phyloP scores from a whole-genome alignment of 2,888 invertebrate genomes.

The Malthinus seriepunctatus region DNA sequence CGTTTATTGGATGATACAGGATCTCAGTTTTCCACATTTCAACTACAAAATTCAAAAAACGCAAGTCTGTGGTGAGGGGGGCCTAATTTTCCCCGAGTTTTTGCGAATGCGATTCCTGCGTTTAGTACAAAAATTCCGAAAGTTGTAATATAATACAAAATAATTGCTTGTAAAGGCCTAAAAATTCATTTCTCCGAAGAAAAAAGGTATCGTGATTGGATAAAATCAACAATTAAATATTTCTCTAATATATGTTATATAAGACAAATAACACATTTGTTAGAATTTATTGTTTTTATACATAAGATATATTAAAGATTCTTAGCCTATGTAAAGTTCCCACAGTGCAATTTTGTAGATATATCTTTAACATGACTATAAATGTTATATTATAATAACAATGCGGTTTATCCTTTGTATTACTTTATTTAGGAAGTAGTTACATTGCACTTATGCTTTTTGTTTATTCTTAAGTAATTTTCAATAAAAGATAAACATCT shows the following conservation, averaged over 20 bases:
- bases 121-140: no score
- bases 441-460: conserved; percentile 9
- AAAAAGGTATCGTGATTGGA: no score
- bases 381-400: conserved; percentile 10
- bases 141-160: no score
- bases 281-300: conserved; percentile 25
- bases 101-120: no score
- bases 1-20: no score
- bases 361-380: conserved; percentile 10
- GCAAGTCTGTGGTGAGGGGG: no score
- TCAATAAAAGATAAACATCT: not conserved
- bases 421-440: conserved; percentile 19
- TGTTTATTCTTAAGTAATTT: conserved; percentile 3
- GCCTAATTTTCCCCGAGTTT: no score
- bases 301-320: conserved; percentile 17
- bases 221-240: conserved; percentile 7
- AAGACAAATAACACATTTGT: conserved; percentile 24
- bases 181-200: no score
- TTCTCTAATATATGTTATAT: conserved; percentile 21
- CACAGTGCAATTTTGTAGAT: conserved; percentile 25
- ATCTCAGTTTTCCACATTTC: no score
- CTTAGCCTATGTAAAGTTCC: conserved; percentile 11
- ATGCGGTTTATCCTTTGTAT: conserved; percentile 11
- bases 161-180: no score
- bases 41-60: no score